Base-by-base conservation (phyloP, 2,888 invertebrate genomes). In the Syrista parreyssii region DNA sequence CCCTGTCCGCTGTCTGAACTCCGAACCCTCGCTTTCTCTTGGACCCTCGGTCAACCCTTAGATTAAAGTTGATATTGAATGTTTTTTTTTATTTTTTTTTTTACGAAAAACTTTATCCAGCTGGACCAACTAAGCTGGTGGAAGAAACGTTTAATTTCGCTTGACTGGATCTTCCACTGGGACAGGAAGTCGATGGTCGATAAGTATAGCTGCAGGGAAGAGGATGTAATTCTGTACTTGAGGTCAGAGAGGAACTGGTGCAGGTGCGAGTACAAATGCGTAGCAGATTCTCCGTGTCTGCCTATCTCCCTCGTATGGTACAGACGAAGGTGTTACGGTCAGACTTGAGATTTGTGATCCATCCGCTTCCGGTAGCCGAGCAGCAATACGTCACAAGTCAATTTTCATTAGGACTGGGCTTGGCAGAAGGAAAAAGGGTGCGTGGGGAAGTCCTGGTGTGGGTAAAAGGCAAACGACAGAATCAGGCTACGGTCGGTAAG, bases 371-470 rank as follows among this genome's bases (percentile, higher is more conserved):
- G 40, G 40, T 23, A 55, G 15, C 9, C 40, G 40, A 55, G 40
- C 40, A 6, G 6, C 6, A 6, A 55, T 55, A 55, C 71, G 71
- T 71, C 32, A 15, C 81, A 85, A 86, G 87, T 86, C 86, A 87
- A 87, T 87, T 86, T 86, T 86, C 87, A 86, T 86, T 86, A 86
- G 82, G 77, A 82, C 83, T 82, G 83, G 82, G 84, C 85, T 85
- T 80, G 81, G 83, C 81, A 69, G 73, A 30, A 35, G 34, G 35
- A 68, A 69, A 32, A 23, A 35, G n/a, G 68, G 40, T 31, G 12
- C 69, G 68, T 33, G 74, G 69, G 55, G 55, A 36, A 33, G 75
- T 15, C 33, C 74, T 75, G 76, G 78, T 12, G 77, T 12, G 78
- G 32, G 34, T 76, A 35, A 76, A 74, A 73, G 79, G 76, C 74